Evolutionary conservation across 2,113 vertebrate genomes (phyloP), one percentile per base, ranked within the genome.

Genomic region (Leucopternis melanops): DNA sequence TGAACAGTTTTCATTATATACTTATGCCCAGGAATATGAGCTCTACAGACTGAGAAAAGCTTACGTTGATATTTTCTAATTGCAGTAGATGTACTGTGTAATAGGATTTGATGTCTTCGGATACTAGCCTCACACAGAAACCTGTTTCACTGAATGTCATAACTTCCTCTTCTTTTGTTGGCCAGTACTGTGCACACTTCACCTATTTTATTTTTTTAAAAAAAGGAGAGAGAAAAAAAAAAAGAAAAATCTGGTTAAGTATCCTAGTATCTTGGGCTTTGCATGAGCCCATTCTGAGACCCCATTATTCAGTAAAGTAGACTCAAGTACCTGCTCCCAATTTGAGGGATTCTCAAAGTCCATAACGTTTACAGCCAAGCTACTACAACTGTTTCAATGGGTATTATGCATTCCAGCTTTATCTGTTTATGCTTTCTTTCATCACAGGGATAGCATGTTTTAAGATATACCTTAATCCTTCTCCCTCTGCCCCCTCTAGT

Each of bases 171-270:
- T 99, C 98, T 83, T 97, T 97, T 57, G 98, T 99, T 42, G 99
- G 99, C 99, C 99, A 99, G 97, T 99, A 99, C 52, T 99, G 99
- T 31, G 99, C 99, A 98, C 99, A 99, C 93, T 99, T 99, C 96
- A 99, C 99, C 99, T 99, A 97, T 78, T 70, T 80, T 34, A 40
- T 49, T 25, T 70, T 70, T 59, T 80, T 11, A 23, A 49, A 55
- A 19, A 22, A 50, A 25, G 15, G 3, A 19, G 13, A 36, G 20
- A 57, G 10, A 8, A 16, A 26, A 55, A 10, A 13, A 21, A 16
- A 36, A 38, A 34, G 1, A 82, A 72, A 77, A 77, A 13, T 22
- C 2, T 73, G 42, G 19, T 95, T 92, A 92, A 69, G 65, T 34
- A 88, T 49, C 25, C 34, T 22, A 44, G 11, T 58, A 79, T 13